Base-by-base conservation (phyloP, 2,797 vertebrate species). In the Diplodus puntazzo region DNA sequence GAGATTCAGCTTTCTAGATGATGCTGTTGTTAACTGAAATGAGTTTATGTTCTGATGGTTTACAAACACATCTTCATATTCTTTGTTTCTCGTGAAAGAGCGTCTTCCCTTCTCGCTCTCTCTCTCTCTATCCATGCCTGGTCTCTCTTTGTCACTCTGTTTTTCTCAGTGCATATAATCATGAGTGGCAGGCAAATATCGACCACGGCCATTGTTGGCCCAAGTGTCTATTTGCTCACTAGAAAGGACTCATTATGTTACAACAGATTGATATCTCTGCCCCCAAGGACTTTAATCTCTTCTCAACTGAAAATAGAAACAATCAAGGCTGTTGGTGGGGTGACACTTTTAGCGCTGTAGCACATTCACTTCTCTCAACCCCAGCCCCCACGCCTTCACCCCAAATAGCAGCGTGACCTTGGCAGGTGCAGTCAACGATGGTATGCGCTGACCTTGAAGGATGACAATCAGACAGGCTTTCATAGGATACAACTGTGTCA, bases 221-320 rank as follows among this genome's bases (percentile, higher is more conserved):
- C 81, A 80, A 86, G 84, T 85, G 83, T 83, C 80, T 88, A 73
- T 87, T 88, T 88, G 68, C 75, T 77, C 73, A 49, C 74, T 61
- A 78, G 83, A 92, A 89, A 87, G 90, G 83, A 80, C 80, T 92
- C 87, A 91, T 91, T 91, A 88, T 84, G 84, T 77, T 80, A 85
- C 76, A 83, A 65, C 79, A 88, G 82, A 92, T 85, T 89, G 87
- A 87, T 86, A 88, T 85, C 65, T 66, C 60, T 70, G 67, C 73
- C 87, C 84, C 78, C 63, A 49, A 92, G 81, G 86, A 84, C 79
- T 88, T 90, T 80, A 79, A 87, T 87, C 81, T 80, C 57, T 79
- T 87, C 64, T 81, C 78, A 75, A 83, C 88, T 86, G 71, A 89
- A 92, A 92, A 90, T 65, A 89, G 81, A 87, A 79, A 83, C 83